phyloP scores from a whole-genome alignment of 2,888 invertebrate species.

The Acholoe squamosa region DNA sequence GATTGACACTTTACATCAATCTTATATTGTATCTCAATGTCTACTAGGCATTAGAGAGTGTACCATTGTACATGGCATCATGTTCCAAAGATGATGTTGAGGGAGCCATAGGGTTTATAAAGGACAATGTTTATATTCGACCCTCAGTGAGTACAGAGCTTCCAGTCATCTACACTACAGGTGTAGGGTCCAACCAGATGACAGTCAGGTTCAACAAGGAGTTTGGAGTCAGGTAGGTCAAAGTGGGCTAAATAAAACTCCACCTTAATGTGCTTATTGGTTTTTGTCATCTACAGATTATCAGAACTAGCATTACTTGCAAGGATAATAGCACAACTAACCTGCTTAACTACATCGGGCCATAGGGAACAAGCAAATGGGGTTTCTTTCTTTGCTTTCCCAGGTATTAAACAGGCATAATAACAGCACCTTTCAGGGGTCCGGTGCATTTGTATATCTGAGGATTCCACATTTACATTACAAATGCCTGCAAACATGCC shows the following conservation, averaged over 20 bases:
- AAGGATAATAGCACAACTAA: neutral
- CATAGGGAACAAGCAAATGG: neutral
- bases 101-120: neutral
- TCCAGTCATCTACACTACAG: neutral
- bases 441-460: too few species aligned
- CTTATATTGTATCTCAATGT: too few species aligned
- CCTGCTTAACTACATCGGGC: neutral
- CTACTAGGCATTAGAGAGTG: neutral
- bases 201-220: neutral
- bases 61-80: neutral
- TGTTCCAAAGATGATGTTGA: neutral
- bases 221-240: neutral
- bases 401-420: too few species aligned
- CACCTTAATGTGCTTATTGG: neutral
- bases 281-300: neutral
- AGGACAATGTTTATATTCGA: neutral
- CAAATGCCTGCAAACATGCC: too few species aligned
- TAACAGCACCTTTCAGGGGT: too few species aligned
- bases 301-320: neutral
- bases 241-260: neutral
- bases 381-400: neutral
- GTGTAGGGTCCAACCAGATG: conserved; percentile 11
- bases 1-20: too few species aligned
- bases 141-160: neutral
- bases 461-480: too few species aligned